Evolutionary conservation across 2,888 invertebrate species (phyloP).

Genomic region (Agrochola litura): DNA sequence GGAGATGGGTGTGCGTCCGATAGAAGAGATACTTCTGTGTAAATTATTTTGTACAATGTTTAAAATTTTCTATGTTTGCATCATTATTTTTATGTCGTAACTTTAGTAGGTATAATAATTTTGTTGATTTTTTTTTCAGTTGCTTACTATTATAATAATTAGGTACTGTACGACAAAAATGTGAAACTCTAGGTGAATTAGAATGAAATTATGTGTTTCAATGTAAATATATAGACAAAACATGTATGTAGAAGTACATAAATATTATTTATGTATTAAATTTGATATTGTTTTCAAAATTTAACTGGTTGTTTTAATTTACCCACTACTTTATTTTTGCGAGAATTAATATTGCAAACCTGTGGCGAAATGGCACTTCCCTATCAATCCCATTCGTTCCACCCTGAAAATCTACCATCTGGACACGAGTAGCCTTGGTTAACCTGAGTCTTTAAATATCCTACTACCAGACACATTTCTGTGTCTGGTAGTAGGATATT

Average conservation of each 20-base stretch:
- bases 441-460: no score
- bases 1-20: slow-evolving; percentile 67
- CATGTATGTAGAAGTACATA: slow-evolving; percentile 90
- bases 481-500: no score
- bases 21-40: slow-evolving; percentile 76
- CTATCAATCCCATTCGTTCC: background rate
- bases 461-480: no score
- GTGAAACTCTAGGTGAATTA: slow-evolving; percentile 84
- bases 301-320: slow-evolving; percentile 83
- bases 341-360: background rate
- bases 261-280: slow-evolving; percentile 91
- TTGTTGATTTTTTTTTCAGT: slow-evolving; percentile 85
- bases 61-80: slow-evolving; percentile 81
- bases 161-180: slow-evolving; percentile 78
- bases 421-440: background rate
- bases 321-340: background rate
- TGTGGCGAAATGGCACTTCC: background rate
- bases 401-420: background rate
- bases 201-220: slow-evolving; percentile 88
- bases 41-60: slow-evolving; percentile 88
- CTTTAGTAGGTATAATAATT: slow-evolving; percentile 74
- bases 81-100: slow-evolving; percentile 81
- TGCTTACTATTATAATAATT: slow-evolving; percentile 83
- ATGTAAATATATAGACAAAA: slow-evolving; percentile 89
- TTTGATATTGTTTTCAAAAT: slow-evolving; percentile 91